phyloP scores from a whole-genome alignment of 2,797 vertebrate species.

The Anabacerthia variegaticeps region DNA sequence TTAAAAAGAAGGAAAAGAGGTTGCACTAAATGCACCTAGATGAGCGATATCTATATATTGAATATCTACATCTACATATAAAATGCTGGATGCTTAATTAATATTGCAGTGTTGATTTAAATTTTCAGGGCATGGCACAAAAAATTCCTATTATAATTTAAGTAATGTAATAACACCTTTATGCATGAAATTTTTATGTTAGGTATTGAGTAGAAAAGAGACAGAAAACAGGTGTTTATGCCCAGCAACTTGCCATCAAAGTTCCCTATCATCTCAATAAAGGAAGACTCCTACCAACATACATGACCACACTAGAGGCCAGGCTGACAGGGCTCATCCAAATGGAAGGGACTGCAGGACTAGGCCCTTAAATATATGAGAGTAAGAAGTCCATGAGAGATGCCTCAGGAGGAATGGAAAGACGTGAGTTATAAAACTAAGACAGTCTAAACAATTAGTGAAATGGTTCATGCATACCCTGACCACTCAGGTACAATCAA shows the following conservation, averaged over 20 bases:
- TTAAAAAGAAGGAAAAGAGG: neutral
- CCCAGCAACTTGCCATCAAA: neutral
- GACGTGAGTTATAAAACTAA: neutral
- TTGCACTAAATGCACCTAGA: neutral
- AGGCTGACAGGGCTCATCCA: neutral
- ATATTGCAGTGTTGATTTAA: neutral
- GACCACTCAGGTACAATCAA: neutral
- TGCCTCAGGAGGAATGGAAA: neutral
- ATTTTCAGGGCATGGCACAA: neutral
- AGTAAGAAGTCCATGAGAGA: neutral
- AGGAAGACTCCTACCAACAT: neutral
- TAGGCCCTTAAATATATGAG: neutral
- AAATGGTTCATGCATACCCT: neutral
- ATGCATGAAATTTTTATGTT: neutral
- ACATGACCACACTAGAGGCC: neutral
- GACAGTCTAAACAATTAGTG: neutral
- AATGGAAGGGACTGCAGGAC: neutral
- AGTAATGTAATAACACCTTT: neutral
- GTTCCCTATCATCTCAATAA: neutral
- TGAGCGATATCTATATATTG: neutral
- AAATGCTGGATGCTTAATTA: neutral
- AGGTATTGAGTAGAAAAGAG: neutral
- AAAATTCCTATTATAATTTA: neutral
- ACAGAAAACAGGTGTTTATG: neutral
- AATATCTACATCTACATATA: neutral